Base-by-base conservation (phyloP, 2,888 invertebrate genomes). In the Masnerella sp. region DNA sequence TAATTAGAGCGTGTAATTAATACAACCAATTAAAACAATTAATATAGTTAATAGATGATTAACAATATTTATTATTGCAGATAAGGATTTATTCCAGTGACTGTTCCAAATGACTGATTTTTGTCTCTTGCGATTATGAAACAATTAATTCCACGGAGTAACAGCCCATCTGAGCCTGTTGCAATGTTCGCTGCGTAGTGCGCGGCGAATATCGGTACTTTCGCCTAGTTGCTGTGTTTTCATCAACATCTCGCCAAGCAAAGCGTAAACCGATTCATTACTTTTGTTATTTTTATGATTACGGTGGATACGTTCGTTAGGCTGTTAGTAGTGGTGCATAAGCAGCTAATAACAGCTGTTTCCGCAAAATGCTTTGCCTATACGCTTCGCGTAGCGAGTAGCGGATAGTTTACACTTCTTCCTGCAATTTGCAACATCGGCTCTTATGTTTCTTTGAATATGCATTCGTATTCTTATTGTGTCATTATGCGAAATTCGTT, bases 341-440 rank as follows among this genome's bases (percentile, higher is more conserved):
- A 65, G 56, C 51, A 70, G 45, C 25, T 67, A 70, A 74, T 67
- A 67, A 74, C 59, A 38, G 51, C 58, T 28, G 64, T 69, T 69
- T 74, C 62, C 67, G 52, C 47, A 49, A 72, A 74, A 68, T 42
- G 56, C 32, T 42, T 17, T 43, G 38, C 62, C 58, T 68, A 30
- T 45, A 73, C 68, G 68, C 75, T 49, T 62, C 28, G 68, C 18
- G 56, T 42, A 32, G 18, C 64, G 64, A 38, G 28, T 59, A 67
- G 62, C 73, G 61, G 72, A 74, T 59, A 62, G 68, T 62, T 58
- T 42, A 30, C 62, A 40, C 69, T 64, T 75, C 74, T 79, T 78
- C 76, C 79, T 74, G 78, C 51, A 78, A 79, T 78, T 79, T 79
- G 38, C 40, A 76, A 69, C 64, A 70, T 75, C 74, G n/a, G n/a